Evolutionary conservation across 2,797 vertebrate genomes (phyloP), one percentile per base, ranked within the genome.

Genomic region (Acrossocheilus wenchowensis): DNA sequence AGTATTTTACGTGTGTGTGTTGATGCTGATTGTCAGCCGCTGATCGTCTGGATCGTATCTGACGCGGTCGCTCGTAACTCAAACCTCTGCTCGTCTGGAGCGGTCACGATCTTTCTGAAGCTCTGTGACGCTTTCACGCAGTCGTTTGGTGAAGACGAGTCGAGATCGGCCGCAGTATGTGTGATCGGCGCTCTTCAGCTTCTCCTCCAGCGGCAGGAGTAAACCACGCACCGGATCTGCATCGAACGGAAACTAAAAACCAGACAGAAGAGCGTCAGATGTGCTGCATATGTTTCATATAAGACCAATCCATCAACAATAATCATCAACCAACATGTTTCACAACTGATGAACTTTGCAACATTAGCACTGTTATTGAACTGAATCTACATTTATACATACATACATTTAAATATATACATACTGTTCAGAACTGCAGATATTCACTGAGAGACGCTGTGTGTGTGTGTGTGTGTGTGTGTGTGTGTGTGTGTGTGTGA

Each of bases 181-280:
- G 30, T 79, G 77, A 23, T 90, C 92, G 30, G 30, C 30, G 87
- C 94, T 95, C 94, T 92, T 94, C 12, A 99, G 93, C 54, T 95
- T 92, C 17, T 91, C 93, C 93, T 99, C 96, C 87, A 99, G 92
- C 0, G 97, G 97, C 43, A 90, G 89, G 83, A 98, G 93, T 83
- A 99, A 92, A 0, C 94, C 94, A 75, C 14, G 90, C 87, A 96
- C 87, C 74, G 96, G 93, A 91, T 97, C 94, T 73, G 96, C 95
- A 66, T 95, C 96, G 91, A 99, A 97, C 0, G 93, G 94, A 90
- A 96, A 97, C 98, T 99, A 92, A 17, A 85, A 88, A 90, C 71
- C 90, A 78, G 89, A 62, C 71, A 90, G 21, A 79, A 43, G 72
- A 36, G 10, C 2, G 19, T 60, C 11, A 81, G 6, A 50, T 8